These are phyloP conservation scores for Paracentrotus lividus DNA, from an alignment of 53 echinoderm and acorn worm species.

Conservation along the genomic window DNA sequence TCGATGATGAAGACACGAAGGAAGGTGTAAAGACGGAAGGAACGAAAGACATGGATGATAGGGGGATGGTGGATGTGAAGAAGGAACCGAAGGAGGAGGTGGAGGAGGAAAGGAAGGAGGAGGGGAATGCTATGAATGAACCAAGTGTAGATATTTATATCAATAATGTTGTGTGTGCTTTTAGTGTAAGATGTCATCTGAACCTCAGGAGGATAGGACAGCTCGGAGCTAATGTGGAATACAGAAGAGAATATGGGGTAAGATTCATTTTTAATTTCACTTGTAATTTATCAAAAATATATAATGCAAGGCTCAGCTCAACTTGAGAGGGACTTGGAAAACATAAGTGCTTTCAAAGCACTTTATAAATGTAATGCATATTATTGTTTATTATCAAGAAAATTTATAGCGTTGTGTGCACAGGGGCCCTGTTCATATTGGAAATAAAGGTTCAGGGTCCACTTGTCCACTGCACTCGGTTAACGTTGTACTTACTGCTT, in stretches of 20 bases:
- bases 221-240: slow-evolving; percentile 92
- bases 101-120: slow-evolving; percentile 20
- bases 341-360: too few species aligned
- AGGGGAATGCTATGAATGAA: slow-evolving; percentile 45
- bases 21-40: slow-evolving; percentile 25
- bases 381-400: too few species aligned
- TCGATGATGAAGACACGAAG: slow-evolving; percentile 13
- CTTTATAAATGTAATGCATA: too few species aligned
- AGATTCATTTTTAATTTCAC: slow-evolving; percentile 9
- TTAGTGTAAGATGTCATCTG: slow-evolving; percentile 91
- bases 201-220: slow-evolving; percentile 91
- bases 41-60: neutral
- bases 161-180: slow-evolving; percentile 97
- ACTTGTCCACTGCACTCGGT: too few species aligned
- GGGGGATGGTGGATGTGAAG: neutral
- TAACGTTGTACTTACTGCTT: too few species aligned
- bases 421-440: too few species aligned
- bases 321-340: too few species aligned
- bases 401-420: too few species aligned
- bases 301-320: too few species aligned
- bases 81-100: neutral
- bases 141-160: slow-evolving; percentile 92
- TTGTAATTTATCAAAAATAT: too few species aligned
- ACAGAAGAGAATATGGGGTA: slow-evolving; percentile 95
- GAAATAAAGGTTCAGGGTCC: too few species aligned